Evolutionary conservation across 2,888 invertebrate species (phyloP).

Genomic region (Ferdinandea cuprea): DNA sequence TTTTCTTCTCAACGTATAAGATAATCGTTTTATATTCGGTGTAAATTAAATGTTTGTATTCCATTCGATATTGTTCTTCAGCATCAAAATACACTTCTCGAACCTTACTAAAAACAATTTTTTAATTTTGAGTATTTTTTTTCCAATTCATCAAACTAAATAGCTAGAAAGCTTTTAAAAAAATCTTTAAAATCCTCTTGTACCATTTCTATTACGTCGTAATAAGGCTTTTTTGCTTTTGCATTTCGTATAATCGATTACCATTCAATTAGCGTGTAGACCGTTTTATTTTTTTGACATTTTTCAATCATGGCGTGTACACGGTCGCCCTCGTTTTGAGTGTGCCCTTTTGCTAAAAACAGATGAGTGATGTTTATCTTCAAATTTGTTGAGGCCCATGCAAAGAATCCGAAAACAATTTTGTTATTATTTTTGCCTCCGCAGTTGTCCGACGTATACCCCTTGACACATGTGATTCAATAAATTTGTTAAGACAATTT

Average conservation of each 20-base stretch:
- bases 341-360: constrained; percentile 23
- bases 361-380: constrained; percentile 59
- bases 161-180: too few species aligned
- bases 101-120: too few species aligned
- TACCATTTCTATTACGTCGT: too few species aligned
- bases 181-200: too few species aligned
- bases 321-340: constrained; percentile 57
- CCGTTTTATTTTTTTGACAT: too few species aligned
- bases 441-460: constrained; percentile 64
- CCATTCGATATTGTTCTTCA: too few species aligned
- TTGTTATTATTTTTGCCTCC: constrained; percentile 50
- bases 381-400: constrained; percentile 38
- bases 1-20: too few species aligned
- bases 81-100: too few species aligned
- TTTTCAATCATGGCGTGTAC: constrained; percentile 47
- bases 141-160: background rate
- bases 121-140: background rate
- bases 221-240: background rate
- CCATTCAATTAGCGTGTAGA: constrained; percentile 1
- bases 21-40: too few species aligned
- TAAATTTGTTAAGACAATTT: constrained; percentile 73
- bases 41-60: too few species aligned
- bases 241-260: too few species aligned
- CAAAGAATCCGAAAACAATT: constrained; percentile 51
- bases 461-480: constrained; percentile 35